Conservation (phyloP, 1,140 invertebrate species). For the Chironomus tepperi region DNA sequence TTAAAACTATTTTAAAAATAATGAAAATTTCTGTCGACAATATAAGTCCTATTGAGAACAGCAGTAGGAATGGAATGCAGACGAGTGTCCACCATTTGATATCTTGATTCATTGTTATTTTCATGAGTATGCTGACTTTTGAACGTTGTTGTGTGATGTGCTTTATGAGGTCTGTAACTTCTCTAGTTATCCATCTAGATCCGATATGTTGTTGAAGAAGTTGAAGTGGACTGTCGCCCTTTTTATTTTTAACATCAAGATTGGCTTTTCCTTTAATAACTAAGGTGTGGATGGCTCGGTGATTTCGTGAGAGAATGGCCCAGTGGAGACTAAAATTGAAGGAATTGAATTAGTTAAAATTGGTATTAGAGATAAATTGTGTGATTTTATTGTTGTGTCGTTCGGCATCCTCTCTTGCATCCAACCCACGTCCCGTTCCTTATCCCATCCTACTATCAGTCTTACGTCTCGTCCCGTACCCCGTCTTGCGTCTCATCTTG, state of each 20-base stretch:
- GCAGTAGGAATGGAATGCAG: conserved; percentile 71
- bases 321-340: conserved; percentile 67
- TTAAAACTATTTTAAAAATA: conserved; percentile 63
- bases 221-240: conserved; percentile 64
- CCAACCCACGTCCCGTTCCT: too few relatives aligned
- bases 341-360: too few relatives aligned
- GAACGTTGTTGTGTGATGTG: conserved; percentile 40
- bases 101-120: conserved; percentile 61
- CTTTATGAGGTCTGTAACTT: conserved; percentile 55
- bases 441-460: too few relatives aligned
- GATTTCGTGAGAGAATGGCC: conserved; percentile 82
- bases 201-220: conserved; percentile 55
- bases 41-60: conserved; percentile 74
- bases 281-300: conserved; percentile 70
- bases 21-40: conserved; percentile 63
- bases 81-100: conserved; percentile 74
- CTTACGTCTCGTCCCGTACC: too few relatives aligned
- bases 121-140: conserved; percentile 42
- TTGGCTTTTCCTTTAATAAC: conserved; percentile 65
- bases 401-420: too few relatives aligned
- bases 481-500: too few relatives aligned
- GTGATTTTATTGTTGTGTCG: too few relatives aligned
- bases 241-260: conserved; percentile 54
- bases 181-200: conserved; percentile 58
- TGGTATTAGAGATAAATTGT: too few relatives aligned